phyloP scores from a whole-genome alignment of 2,888 invertebrate species.

The Autographa pulchrina region DNA sequence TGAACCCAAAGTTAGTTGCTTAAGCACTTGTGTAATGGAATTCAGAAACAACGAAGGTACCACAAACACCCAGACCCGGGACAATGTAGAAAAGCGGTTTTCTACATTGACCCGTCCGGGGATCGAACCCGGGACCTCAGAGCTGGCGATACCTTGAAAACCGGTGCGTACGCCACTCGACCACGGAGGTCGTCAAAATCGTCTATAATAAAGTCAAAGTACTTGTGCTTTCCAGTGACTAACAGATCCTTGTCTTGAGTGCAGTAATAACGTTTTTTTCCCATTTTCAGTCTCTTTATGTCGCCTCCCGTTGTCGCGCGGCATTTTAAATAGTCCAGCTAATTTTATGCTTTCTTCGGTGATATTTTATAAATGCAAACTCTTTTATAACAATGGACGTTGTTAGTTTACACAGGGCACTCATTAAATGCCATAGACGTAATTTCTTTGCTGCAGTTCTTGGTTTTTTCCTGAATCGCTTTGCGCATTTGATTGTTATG shows the following conservation, averaged over 20 bases:
- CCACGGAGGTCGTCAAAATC: no score
- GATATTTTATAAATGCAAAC: slow-evolving; percentile 64
- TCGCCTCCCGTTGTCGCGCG: slow-evolving; percentile 51
- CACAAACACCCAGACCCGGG: no score
- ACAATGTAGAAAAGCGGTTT: no score
- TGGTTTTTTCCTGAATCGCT: slow-evolving; percentile 13
- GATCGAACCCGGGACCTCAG: no score
- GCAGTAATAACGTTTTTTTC: slow-evolving; percentile 56
- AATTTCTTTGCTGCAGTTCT: slow-evolving; percentile 18
- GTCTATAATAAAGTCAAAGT: background rate
- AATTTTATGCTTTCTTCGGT: slow-evolving; percentile 66
- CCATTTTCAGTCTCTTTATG: slow-evolving; percentile 60
- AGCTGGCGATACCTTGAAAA: no score
- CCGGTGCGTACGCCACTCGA: no score
- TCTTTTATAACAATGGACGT: slow-evolving; percentile 48
- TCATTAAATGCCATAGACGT: slow-evolving; percentile 45
- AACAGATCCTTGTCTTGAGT: slow-evolving; percentile 25
- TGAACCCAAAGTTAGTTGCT: no score
- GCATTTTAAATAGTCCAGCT: slow-evolving; percentile 71
- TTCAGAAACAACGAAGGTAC: no score
- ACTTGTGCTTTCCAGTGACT: slow-evolving; percentile 32
- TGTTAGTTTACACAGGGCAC: slow-evolving; percentile 48
- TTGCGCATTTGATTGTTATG: background rate
- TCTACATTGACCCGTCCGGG: no score
- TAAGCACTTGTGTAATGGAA: no score